Evolutionary conservation across 2,113 vertebrate genomes (phyloP), one percentile per base, ranked within the genome.

Genomic region (Aspiorhynchus laticeps): DNA sequence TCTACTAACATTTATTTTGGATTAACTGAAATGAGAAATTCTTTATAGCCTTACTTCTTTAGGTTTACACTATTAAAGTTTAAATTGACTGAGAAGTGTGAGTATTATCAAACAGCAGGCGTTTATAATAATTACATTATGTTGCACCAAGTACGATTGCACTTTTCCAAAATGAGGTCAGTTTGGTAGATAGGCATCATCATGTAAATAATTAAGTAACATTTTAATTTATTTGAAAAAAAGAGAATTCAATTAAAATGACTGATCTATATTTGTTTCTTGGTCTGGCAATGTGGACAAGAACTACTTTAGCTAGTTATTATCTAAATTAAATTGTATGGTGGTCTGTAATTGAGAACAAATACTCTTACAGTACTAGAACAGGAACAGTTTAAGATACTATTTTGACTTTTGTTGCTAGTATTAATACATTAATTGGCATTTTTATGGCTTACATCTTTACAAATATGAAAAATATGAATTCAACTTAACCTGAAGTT

Each of bases 81-180:
- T 84, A 69, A 80, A 71, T 31, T 51, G 53, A 59, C 61, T 84
- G 65, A 78, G 79, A 87, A 65, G 51, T 75, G 85, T 14, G 67
- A 84, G 36, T 74, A 26, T 80, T 69, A 85, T 74, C 85, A 51
- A 67, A 88, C 38, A 80, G 87, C 91, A 26, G n/a, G 80, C 77
- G 78, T 87, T 85, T 88, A 88, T 91, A 85, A 88, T 92, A 71
- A 90, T 85, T 88, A 84, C 86, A 83, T 89, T 33, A 63, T 80
- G 51, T 90, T 91, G 90, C 90, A 93, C 88, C 87, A 88, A 90
- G 88, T 69, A 91, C 48, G 79, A 91, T 89, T 85, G 91, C 89
- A 92, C 83, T 91, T 91, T 91, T 89, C 21, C 84, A 21, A 36
- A 83, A 53, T 84, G 59, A 41, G 77, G 78, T 56, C 46, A 48